phyloP scores from a whole-genome alignment of 1,140 invertebrate genomes.

The Apis dorsata region DNA sequence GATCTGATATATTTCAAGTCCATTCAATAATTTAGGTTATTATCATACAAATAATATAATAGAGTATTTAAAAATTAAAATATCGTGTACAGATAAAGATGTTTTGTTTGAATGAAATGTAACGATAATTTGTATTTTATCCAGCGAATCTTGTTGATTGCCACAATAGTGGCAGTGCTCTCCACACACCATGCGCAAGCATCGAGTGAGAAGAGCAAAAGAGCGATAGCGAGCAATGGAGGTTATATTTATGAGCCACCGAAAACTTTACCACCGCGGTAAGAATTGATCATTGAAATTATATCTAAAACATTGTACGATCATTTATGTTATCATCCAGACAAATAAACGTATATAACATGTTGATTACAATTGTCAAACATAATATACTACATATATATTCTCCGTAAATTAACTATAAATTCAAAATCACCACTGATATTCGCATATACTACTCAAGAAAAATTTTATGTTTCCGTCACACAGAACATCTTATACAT shows the following conservation, averaged over 20 bases:
- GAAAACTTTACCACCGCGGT: constrained; percentile 67
- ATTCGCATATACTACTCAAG: constrained; percentile 37
- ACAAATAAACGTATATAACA: not conserved
- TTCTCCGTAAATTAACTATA: not conserved
- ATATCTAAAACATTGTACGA: not conserved
- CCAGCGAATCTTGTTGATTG: constrained; percentile 72
- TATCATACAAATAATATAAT: not conserved
- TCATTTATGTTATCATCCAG: not conserved
- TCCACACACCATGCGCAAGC: constrained; percentile 67
- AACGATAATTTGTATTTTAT: constrained; percentile 32
- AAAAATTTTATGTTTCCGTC: not conserved
- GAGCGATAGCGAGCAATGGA: constrained; percentile 73
- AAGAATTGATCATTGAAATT: constrained; percentile 36
- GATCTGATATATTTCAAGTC: constrained; percentile 10
- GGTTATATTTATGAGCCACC: constrained; percentile 70
- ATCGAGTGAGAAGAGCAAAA: constrained; percentile 64
- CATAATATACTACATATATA: not conserved
- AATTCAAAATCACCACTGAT: constrained; percentile 26
- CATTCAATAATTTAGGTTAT: not conserved
- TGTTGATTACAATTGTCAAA: not conserved
- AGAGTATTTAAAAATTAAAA: too few species aligned
- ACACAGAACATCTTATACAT: not conserved
- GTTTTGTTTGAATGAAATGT: not conserved
- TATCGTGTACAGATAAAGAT: too few species aligned
- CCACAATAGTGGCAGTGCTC: constrained; percentile 69